phyloP scores from a whole-genome alignment of 2,888 invertebrate species.

The Platerodrilus igneus region DNA sequence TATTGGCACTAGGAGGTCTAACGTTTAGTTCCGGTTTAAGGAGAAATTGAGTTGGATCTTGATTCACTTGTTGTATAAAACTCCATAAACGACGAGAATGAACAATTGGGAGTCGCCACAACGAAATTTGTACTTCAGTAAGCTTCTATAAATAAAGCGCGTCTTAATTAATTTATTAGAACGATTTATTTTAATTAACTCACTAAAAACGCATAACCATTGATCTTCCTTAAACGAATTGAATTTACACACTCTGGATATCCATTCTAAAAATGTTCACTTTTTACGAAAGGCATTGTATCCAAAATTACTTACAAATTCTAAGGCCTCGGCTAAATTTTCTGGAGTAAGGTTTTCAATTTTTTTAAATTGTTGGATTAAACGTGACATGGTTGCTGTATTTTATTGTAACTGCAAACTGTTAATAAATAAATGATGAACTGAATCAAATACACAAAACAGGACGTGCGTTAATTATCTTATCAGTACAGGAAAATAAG shows the following conservation, averaged over 20 bases:
- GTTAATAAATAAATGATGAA: not conserved
- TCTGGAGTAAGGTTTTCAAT: constrained; percentile 18
- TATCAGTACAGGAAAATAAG: constrained; percentile 15
- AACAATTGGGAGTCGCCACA: constrained; percentile 18
- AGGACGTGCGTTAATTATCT: constrained; percentile 14
- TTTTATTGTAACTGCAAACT: not conserved
- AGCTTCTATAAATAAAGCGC: constrained; percentile 22
- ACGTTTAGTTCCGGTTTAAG: constrained; percentile 4
- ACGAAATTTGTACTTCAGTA: constrained; percentile 22
- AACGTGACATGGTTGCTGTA: constrained; percentile 6
- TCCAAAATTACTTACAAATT: constrained; percentile 14
- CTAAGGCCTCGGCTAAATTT: constrained; percentile 21
- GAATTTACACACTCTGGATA: constrained; percentile 15
- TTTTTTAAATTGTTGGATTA: constrained; percentile 6
- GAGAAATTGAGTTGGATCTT: constrained; percentile 19
- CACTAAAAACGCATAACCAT: constrained; percentile 25
- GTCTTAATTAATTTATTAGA: constrained; percentile 11
- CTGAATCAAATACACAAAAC: not conserved
- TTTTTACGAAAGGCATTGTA: not conserved
- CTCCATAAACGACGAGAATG: constrained; percentile 24
- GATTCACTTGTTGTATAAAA: constrained; percentile 19
- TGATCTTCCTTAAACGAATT: constrained; percentile 17
- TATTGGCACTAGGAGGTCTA: not conserved
- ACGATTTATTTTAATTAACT: constrained; percentile 7
- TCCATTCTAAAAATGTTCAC: constrained; percentile 21